Base-by-base conservation (phyloP, 2,888 invertebrate genomes). In the Psococerastis gibbosa region DNA sequence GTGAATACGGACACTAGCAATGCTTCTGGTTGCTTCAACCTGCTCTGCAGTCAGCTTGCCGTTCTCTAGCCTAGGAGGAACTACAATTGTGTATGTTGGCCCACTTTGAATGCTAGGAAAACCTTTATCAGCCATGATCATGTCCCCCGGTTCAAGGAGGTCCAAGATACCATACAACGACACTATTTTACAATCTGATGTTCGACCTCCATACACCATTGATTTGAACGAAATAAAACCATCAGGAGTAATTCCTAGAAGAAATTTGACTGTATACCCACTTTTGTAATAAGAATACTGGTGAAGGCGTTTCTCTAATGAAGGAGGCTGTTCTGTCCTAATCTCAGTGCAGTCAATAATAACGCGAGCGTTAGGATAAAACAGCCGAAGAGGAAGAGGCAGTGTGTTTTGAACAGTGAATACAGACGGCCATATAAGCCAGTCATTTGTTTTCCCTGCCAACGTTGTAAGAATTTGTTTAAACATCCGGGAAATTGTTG, bases 321-420 rank as follows among this genome's bases (percentile, higher is more conserved):
- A n/a, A n/a, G n/a, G n/a, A n/a, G n/a, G n/a, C n/a, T n/a, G n/a
- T n/a, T n/a, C n/a, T n/a, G n/a, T n/a, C 42, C 50, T 44, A 2
- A 51, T 32, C 48, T 52, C 50, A 16, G 50, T 51, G 33, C 52
- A 52, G 23, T 53, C 51, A 9, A 52, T 49, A 17, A 52, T 49
- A n/a, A 52, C 50, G 41, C 50, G 45, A 17, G 48, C 46, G 17
- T 49, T 45, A n/a, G 43, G 32, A 43, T 49, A 51, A 41, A 47
- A 22, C 20, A 6, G n/a, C 44, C 50, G 49, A 35, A 52, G 51
- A 38, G 47, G 31, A 44, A 49, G 43, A 13, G 47, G 52, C 54
- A 58, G 54, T 60, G 35, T 46, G 34, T 46, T 46, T 49, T 45
- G 34, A 11, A 52, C 43, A 15, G 44, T 20, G 11, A 45, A 38